Conservation (phyloP, 2,888 invertebrate species). For the Rotaria macrura region DNA sequence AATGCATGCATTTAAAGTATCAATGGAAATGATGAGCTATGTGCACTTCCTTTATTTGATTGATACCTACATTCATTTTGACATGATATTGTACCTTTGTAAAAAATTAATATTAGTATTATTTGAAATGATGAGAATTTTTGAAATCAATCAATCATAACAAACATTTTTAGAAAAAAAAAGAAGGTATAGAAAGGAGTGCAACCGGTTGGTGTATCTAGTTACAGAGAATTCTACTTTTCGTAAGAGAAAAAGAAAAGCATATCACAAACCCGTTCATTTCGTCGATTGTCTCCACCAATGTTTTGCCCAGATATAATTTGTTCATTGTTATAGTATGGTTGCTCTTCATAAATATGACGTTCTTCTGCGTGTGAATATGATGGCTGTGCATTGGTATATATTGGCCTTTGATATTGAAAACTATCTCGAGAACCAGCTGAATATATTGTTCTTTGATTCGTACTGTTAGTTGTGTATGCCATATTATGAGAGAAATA, state of each 20-base stretch:
- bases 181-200: too few species aligned
- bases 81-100: not conserved
- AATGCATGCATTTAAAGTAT: not conserved
- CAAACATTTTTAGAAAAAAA: too few species aligned
- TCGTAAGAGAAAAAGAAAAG: not conserved
- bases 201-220: too few species aligned
- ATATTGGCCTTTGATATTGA: not conserved
- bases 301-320: not conserved
- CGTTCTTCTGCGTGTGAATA: not conserved
- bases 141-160: too few species aligned
- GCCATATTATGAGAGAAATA: not conserved
- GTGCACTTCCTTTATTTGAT: not conserved
- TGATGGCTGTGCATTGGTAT: not conserved
- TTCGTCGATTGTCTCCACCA: not conserved
- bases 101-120: not conserved
- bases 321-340: not conserved
- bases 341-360: not conserved
- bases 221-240: too few species aligned
- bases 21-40: not conserved
- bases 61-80: not conserved
- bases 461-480: not conserved
- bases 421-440: not conserved
- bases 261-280: not conserved
- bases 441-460: not conserved
- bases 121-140: not conserved